Evolutionary conservation across 2,888 invertebrate species (phyloP).

Genomic region (Pycnomerus fuliginosus): DNA sequence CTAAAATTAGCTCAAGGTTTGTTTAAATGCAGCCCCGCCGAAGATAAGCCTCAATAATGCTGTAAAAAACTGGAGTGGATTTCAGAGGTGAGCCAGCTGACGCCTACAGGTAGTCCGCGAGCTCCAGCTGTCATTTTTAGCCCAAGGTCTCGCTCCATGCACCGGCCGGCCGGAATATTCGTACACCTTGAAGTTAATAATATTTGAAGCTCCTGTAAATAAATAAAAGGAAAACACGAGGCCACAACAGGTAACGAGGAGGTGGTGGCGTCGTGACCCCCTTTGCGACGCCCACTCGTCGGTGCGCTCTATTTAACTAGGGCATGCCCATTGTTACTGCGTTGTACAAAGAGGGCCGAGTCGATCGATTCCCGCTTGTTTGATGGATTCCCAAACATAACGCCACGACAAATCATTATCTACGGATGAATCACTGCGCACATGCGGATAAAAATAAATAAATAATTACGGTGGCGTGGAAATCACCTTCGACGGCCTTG

Average conservation of each 20-base stretch:
- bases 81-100: no score
- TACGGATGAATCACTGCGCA: constrained; percentile 30
- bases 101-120: no score
- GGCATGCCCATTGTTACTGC: constrained; percentile 32
- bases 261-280: background rate
- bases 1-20: constrained; percentile 37
- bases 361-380: constrained; percentile 25
- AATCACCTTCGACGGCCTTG: constrained; percentile 40
- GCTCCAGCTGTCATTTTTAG: no score
- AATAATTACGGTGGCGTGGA: constrained; percentile 31
- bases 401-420: no score
- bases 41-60: no score
- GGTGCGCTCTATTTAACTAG: constrained; percentile 24
- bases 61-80: no score
- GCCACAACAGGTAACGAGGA: no score
- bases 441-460: constrained; percentile 28
- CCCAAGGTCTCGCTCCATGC: no score
- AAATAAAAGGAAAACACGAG: no score
- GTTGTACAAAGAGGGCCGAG: constrained; percentile 28
- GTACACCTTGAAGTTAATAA: no score
- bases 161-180: no score
- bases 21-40: constrained; percentile 12
- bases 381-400: constrained; percentile 11
- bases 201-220: no score
- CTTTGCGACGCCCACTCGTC: background rate